Evolutionary conservation across 1,140 invertebrate genomes (phyloP), one percentile per base, ranked within the genome.

Genomic region (Physella acuta): DNA sequence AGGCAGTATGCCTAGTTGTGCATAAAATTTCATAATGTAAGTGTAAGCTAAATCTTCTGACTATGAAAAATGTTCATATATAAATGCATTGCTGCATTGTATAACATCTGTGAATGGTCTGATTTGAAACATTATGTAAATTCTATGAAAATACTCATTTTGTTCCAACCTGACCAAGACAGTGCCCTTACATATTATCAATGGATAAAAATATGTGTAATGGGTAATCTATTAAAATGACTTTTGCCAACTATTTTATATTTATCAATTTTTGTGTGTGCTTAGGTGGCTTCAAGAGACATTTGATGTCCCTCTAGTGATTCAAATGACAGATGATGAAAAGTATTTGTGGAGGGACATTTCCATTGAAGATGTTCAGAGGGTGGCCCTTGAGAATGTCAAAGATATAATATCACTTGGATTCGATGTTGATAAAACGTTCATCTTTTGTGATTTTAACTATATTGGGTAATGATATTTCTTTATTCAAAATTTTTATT

Each of bases 341-440:
- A 99, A 99, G 83, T 94, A 91, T 36, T 88, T 99, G 76, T 99
- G 97, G 97, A 98, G 94, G 84, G 94, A 99, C 83, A 85, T 99
- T 33, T 92, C 90, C 71, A 79, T 98, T 28, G 96, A 99, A 78
- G 92, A 98, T 73, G 90, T 93, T 0, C 90, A 93, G 51, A 90
- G 91, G 81, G 88, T 98, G 80, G 91, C 94, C 0, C 88, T 90
- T 70, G 92, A 94, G 81, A 99, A 99, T 88, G 92, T 93, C 0
- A 99, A 97, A 87, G 97, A 99, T 85, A 99, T 99, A 61, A 97
- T 99, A 75, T 95, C 97, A 16, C 91, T 94, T 80, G 97, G 97
- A n/a, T 99, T 99, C 86, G 92, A 98, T 86, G 78, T 90, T 0
- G 88, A 94, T 1, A 99, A 98, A 78, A 99, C 98, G 0, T 99